Conservation (phyloP, 2,888 invertebrate species). For the Camptogramma bilineatum region DNA sequence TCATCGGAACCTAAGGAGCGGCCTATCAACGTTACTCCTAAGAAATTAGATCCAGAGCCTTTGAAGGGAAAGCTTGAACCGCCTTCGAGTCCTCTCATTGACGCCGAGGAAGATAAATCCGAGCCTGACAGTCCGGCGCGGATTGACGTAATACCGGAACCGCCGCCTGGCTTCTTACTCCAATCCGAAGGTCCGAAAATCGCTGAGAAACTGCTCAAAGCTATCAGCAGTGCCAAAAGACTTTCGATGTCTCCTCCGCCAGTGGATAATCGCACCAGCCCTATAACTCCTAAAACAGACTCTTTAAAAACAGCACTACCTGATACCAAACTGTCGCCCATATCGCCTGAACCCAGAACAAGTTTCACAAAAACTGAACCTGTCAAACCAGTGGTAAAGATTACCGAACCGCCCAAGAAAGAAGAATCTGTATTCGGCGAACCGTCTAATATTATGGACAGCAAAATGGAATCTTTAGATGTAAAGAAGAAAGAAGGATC, state of each 20-base stretch:
- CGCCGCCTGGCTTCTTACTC: constrained; percentile 76
- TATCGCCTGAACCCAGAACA: constrained; percentile 56
- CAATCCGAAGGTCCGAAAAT: constrained; percentile 85
- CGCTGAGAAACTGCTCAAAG: constrained; percentile 87
- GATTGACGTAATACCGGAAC: constrained; percentile 80
- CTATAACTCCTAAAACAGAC: constrained; percentile 66
- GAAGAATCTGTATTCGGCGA: constrained; percentile 75
- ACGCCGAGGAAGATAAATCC: constrained; percentile 80
- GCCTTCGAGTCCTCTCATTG: constrained; percentile 75
- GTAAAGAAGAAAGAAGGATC: constrained; percentile 73
- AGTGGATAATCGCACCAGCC: constrained; percentile 59
- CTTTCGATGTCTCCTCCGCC: constrained; percentile 80
- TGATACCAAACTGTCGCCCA: constrained; percentile 57
- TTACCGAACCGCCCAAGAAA: constrained; percentile 61
- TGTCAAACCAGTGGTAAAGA: constrained; percentile 56
- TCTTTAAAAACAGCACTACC: constrained; percentile 54
- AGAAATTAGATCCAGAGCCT: constrained; percentile 59
- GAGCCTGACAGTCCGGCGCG: constrained; percentile 80
- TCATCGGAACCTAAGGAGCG: constrained; percentile 50
- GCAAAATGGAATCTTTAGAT: constrained; percentile 66
- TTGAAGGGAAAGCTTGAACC: constrained; percentile 60
- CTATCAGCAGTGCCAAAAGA: constrained; percentile 84
- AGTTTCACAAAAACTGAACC: constrained; percentile 51
- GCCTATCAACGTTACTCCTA: constrained; percentile 54
- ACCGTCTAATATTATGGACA: constrained; percentile 68